These are phyloP conservation scores for Drosophila ochracea DNA, from an alignment of 2,888 invertebrate species.

Conservation along the genomic window DNA sequence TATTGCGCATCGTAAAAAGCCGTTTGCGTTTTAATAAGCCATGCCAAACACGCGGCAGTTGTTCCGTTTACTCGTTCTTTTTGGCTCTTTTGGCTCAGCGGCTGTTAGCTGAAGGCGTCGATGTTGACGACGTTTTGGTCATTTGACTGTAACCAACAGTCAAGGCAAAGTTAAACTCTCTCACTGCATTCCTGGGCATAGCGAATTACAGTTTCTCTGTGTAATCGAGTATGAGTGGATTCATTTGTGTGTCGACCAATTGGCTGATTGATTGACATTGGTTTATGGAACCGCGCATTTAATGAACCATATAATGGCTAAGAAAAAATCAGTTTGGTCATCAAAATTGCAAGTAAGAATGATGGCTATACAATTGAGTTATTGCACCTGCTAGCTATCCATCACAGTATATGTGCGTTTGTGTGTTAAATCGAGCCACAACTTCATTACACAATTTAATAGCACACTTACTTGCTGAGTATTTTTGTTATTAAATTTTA, in stretches of 20 bases:
- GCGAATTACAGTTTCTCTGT: slow-evolving; percentile 48
- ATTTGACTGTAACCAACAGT: slow-evolving; percentile 32
- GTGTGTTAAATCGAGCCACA: neutral
- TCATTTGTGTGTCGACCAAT: slow-evolving; percentile 41
- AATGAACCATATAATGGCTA: slow-evolving; percentile 24
- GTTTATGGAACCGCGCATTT: slow-evolving; percentile 42
- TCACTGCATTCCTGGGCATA: slow-evolving; percentile 58
- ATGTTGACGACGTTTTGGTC: slow-evolving; percentile 55
- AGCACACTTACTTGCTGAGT: neutral
- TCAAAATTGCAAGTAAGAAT: slow-evolving; percentile 24
- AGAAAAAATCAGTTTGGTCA: slow-evolving; percentile 11
- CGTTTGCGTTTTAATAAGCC: slow-evolving; percentile 81
- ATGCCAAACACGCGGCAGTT: slow-evolving; percentile 73
- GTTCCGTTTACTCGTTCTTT: slow-evolving; percentile 52
- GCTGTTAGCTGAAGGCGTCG: slow-evolving; percentile 70
- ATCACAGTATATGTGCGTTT: slow-evolving; percentile 1
- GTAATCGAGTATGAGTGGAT: slow-evolving; percentile 32
- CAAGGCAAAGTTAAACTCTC: slow-evolving; percentile 24
- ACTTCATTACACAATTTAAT: slow-evolving; percentile 1
- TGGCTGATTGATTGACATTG: slow-evolving; percentile 66
- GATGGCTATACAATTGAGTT: slow-evolving; percentile 30
- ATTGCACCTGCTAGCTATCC: slow-evolving; percentile 17
- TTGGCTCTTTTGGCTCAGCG: slow-evolving; percentile 14
- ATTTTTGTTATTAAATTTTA: neutral
- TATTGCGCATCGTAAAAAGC: slow-evolving; percentile 78